phyloP scores from a whole-genome alignment of 2,888 invertebrate species.

The Selenia dentaria region DNA sequence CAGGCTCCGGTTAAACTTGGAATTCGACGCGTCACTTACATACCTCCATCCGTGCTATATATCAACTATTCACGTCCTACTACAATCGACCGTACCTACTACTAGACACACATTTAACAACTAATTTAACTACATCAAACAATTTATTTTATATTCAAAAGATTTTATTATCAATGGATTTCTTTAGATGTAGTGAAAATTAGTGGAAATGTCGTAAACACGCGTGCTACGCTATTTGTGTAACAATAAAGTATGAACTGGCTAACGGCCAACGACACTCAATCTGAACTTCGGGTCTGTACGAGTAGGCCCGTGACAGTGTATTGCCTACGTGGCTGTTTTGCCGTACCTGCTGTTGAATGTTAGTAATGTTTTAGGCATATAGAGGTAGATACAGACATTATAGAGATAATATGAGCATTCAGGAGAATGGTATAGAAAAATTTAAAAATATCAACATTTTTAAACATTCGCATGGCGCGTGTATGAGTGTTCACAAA shows the following conservation, averaged over 20 bases:
- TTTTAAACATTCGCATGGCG: no score
- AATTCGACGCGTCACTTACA: slow-evolving; percentile 47
- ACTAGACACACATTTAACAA: slow-evolving; percentile 36
- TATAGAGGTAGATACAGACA: no score
- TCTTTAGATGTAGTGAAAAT: slow-evolving; percentile 65
- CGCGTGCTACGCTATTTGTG: slow-evolving; percentile 74
- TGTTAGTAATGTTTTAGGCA: no score
- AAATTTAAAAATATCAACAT: neutral
- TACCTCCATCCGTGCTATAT: slow-evolving; percentile 41
- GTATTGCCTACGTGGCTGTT: slow-evolving; percentile 47
- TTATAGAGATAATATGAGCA: slow-evolving; percentile 10
- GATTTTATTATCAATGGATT: slow-evolving; percentile 54
- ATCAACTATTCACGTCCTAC: slow-evolving; percentile 40
- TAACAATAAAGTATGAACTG: slow-evolving; percentile 80
- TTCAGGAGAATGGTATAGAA: slow-evolving; percentile 20
- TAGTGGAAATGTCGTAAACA: slow-evolving; percentile 70
- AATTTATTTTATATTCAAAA: slow-evolving; percentile 42
- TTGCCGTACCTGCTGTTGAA: no score
- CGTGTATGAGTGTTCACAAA: no score
- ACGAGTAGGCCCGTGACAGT: slow-evolving; percentile 55
- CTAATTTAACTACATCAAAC: slow-evolving; percentile 35
- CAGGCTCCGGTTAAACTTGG: slow-evolving; percentile 53
- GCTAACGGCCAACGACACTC: slow-evolving; percentile 68
- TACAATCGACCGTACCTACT: slow-evolving; percentile 28
- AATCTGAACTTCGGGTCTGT: slow-evolving; percentile 55